Conservation (phyloP, 2,888 invertebrate species). For the Leptothorax acervorum region DNA sequence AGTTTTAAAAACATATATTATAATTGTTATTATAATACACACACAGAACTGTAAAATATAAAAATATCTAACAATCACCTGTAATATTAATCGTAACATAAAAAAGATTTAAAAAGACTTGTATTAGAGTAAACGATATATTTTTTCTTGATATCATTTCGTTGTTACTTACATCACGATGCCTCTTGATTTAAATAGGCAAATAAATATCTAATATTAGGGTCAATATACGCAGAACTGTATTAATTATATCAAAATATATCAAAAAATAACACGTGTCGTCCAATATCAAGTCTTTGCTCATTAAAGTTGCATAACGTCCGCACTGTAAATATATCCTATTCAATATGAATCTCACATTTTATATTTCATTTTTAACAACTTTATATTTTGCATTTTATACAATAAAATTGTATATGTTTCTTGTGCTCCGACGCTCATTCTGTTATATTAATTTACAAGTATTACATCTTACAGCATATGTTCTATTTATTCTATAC, state of each 20-base stretch:
- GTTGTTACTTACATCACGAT: neutral
- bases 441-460: neutral
- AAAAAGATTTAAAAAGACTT: neutral
- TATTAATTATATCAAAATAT: neutral
- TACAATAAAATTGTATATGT: neutral
- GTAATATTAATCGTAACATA: neutral
- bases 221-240: neutral
- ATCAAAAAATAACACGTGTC: neutral
- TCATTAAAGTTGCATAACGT: slow-evolving; percentile 8
- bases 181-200: neutral
- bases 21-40: neutral
- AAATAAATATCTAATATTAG: slow-evolving; percentile 14
- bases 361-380: neutral
- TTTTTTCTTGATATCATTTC: neutral
- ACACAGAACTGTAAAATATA: neutral
- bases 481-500: neutral
- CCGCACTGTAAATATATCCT: neutral
- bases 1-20: neutral
- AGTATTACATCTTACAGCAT: neutral
- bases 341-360: neutral
- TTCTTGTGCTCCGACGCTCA: neutral
- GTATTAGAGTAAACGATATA: neutral
- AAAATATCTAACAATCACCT: neutral
- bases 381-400: neutral
- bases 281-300: neutral